A percentile compares a stretch with the other conserved stretches of the same genome.
Conservation (phyloP, 2,888 invertebrate species). For the Pristionchus mayeri region DNA sequence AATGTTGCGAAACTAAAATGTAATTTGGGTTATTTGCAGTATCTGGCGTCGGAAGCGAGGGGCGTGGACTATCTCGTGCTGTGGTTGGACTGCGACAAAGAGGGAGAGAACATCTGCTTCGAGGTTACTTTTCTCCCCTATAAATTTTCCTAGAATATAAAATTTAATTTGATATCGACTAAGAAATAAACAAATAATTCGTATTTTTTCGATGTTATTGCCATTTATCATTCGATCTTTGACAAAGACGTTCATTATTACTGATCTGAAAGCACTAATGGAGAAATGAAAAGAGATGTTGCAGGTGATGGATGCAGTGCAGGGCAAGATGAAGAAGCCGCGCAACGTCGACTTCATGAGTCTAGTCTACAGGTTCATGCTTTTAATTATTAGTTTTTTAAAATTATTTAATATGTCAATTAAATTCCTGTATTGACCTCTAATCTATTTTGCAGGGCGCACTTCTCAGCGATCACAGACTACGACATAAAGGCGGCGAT, state of each 20-base stretch:
- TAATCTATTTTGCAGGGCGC: constrained; percentile 85
- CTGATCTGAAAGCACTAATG: not conserved
- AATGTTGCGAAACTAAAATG: not conserved
- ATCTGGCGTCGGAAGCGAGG: constrained; percentile 78
- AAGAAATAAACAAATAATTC: no score
- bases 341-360: constrained; percentile 63
- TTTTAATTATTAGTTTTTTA: constrained; percentile 82
- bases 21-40: constrained; percentile 55
- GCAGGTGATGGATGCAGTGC: constrained; percentile 82
- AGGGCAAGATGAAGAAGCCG: constrained; percentile 81
- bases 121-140: constrained; percentile 52
- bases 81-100: constrained; percentile 99
- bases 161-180: no score
- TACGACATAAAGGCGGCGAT: constrained; percentile 96
- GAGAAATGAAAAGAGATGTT: constrained; percentile 39
- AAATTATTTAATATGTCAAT: constrained; percentile 93
- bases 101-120: constrained; percentile 99
- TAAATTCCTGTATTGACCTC: not conserved
- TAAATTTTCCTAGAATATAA: no score
- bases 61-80: constrained; percentile 91
- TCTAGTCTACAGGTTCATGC: constrained; percentile 63
- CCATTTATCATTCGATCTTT: not conserved
- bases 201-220: not conserved
- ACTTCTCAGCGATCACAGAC: constrained; percentile 97
- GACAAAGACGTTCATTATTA: no score